Percentiles rank a stretch among this genome's conserved stretches.
Conservation (phyloP, 2,888 invertebrate genomes). For the Syritta pipiens region DNA sequence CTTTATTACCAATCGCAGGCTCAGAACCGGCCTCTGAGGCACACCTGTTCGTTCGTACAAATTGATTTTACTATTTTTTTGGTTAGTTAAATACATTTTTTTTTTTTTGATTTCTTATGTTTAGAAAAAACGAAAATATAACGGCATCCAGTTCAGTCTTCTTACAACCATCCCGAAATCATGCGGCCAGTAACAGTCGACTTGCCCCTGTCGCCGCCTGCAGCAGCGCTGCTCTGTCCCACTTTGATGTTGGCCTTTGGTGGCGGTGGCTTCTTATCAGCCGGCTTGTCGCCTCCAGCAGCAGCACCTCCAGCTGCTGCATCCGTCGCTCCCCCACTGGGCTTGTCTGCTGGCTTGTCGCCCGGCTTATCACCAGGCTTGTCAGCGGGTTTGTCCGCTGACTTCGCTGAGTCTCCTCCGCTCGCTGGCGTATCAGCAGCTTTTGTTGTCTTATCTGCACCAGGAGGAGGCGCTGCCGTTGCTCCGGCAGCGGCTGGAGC, state of each 20-base stretch:
- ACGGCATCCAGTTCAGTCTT: conserved; percentile 40
- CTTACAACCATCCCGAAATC: conserved; percentile 87
- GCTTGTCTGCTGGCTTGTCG: conserved; percentile 65
- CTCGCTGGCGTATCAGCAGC: conserved; percentile 74
- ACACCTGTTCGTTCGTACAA: conserved; percentile 39
- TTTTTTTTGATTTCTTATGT: conserved; percentile 1
- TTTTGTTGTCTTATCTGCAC: conserved; percentile 52
- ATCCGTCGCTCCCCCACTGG: conserved; percentile 26
- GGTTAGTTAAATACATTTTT: neutral
- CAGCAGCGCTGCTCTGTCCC: conserved; percentile 78
- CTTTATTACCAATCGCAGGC: conserved; percentile 28
- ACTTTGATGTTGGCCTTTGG: conserved; percentile 76
- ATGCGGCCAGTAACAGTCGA: conserved; percentile 87
- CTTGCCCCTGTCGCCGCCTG: conserved; percentile 83
- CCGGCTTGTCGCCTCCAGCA: conserved; percentile 71
- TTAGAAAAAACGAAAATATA: conserved; percentile 18
- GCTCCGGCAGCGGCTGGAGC: conserved; percentile 76
- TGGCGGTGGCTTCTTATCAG: conserved; percentile 73
- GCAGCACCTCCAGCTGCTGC: conserved; percentile 13
- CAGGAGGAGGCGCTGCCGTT: conserved; percentile 73
- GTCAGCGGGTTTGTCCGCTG: conserved; percentile 70
- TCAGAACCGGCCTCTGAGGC: too few species aligned
- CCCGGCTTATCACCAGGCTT: conserved; percentile 71
- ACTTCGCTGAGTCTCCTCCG: conserved; percentile 62
- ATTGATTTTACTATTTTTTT: conserved; percentile 68